These are phyloP conservation scores for Dorcus hopei DNA, from an alignment of 2,888 invertebrate species.

Conservation along the genomic window DNA sequence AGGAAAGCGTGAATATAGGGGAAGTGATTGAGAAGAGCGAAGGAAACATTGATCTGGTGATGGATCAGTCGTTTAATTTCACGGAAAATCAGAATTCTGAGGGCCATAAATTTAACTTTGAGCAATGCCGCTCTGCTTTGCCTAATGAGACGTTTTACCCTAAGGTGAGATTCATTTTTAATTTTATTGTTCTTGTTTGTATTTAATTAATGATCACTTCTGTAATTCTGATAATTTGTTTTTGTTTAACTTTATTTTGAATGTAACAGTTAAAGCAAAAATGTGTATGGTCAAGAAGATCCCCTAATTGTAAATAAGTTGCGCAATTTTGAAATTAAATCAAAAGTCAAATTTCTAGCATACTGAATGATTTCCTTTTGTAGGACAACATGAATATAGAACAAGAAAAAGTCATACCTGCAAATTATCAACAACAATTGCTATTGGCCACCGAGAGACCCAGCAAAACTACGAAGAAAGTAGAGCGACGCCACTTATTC, in stretches of 20 bases:
- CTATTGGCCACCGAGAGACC: slow-evolving; percentile 16
- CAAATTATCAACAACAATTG: slow-evolving; percentile 13
- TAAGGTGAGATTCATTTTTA: no score
- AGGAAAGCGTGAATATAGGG: slow-evolving; percentile 13
- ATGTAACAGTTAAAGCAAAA: no score
- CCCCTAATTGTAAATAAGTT: no score
- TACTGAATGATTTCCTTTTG: neutral
- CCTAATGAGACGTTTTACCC: slow-evolving; percentile 1
- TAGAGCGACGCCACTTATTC: slow-evolving; percentile 12
- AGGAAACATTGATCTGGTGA: neutral
- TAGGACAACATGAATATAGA: neutral
- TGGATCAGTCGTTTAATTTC: slow-evolving; percentile 4
- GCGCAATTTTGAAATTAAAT: no score
- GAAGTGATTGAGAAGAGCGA: slow-evolving; percentile 5
- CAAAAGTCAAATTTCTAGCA: no score
- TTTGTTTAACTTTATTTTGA: no score
- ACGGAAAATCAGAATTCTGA: neutral
- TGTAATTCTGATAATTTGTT: no score
- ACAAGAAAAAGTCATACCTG: neutral
- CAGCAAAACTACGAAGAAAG: slow-evolving; percentile 7
- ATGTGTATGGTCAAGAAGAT: no score
- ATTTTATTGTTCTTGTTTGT: no score
- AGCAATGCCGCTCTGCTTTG: slow-evolving; percentile 7
- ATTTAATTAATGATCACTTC: no score
- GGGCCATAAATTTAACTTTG: slow-evolving; percentile 6